Evolutionary conservation across 2,888 invertebrate species (phyloP).

Genomic region (Agrotis clavis): DNA sequence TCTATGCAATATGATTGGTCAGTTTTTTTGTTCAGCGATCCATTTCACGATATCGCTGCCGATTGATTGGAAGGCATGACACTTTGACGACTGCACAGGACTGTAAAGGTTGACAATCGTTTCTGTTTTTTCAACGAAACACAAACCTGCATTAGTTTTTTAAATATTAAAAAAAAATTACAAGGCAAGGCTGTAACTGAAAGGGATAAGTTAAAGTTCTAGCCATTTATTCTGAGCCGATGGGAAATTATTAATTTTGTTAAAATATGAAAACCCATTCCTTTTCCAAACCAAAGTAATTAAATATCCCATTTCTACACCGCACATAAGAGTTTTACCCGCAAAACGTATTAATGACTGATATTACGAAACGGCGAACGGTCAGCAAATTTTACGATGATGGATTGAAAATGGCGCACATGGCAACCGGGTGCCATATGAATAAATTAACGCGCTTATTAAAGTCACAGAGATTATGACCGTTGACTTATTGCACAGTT

Average conservation of each 20-base stretch:
- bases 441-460: conserved; percentile 74
- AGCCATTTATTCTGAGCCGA: background rate
- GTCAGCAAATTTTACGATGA: conserved; percentile 68
- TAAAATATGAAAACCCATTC: conserved; percentile 8
- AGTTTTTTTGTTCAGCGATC: conserved; percentile 42
- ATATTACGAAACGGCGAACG: conserved; percentile 52
- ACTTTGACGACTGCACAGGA: conserved; percentile 36
- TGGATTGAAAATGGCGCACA: conserved; percentile 69
- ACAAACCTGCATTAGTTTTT: background rate
- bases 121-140: conserved; percentile 13
- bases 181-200: background rate
- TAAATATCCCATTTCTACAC: conserved; percentile 29
- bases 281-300: conserved; percentile 25
- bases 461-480: conserved; percentile 65
- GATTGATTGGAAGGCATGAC: conserved; percentile 53
- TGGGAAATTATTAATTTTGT: conserved; percentile 14
- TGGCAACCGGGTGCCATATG: conserved; percentile 64
- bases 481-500: conserved; percentile 66
- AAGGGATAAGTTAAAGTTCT: background rate
- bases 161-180: background rate
- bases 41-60: conserved; percentile 54
- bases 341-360: conserved; percentile 55
- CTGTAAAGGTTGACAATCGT: conserved; percentile 20
- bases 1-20: conserved; percentile 20
- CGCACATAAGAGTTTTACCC: conserved; percentile 32